These are phyloP conservation scores for Holothuria leucospilota DNA, from an alignment of 53 echinoderm and acorn worm species.

Conservation along the genomic window DNA sequence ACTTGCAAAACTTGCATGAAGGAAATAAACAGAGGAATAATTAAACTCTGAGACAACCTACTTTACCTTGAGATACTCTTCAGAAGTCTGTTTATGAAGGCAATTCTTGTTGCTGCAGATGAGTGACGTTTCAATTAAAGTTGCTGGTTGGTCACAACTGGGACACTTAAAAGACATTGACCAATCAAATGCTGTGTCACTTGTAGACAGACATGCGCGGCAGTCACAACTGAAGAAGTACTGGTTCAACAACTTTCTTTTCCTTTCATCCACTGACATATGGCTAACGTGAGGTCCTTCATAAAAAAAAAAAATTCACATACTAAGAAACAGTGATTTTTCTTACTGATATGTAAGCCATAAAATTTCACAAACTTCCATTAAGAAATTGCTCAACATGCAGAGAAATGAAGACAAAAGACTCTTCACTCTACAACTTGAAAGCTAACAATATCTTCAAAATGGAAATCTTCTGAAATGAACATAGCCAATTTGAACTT, in stretches of 20 bases:
- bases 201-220: slow-evolving; percentile 58
- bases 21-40: too few species aligned
- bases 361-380: too few species aligned
- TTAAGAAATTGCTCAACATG: too few species aligned
- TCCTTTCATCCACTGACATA: slow-evolving; percentile 73
- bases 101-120: slow-evolving; percentile 50
- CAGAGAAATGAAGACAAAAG: too few species aligned
- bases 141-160: slow-evolving; percentile 42
- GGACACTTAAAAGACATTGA: slow-evolving; percentile 64
- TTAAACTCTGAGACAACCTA: too few species aligned
- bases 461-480: too few species aligned
- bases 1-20: too few species aligned
- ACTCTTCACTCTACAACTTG: too few species aligned
- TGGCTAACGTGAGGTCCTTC: slow-evolving; percentile 88
- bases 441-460: too few species aligned
- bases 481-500: too few species aligned
- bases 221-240: slow-evolving; percentile 90
- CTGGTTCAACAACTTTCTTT: slow-evolving; percentile 73
- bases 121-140: background rate
- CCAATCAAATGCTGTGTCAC: slow-evolving; percentile 53
- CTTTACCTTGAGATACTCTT: slow-evolving; percentile 17
- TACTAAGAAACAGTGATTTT: too few species aligned
- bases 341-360: too few species aligned
- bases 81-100: slow-evolving; percentile 40
- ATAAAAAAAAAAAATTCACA: background rate